phyloP scores from a whole-genome alignment of 1,140 invertebrate species.

The Diorhabda carinulata region DNA sequence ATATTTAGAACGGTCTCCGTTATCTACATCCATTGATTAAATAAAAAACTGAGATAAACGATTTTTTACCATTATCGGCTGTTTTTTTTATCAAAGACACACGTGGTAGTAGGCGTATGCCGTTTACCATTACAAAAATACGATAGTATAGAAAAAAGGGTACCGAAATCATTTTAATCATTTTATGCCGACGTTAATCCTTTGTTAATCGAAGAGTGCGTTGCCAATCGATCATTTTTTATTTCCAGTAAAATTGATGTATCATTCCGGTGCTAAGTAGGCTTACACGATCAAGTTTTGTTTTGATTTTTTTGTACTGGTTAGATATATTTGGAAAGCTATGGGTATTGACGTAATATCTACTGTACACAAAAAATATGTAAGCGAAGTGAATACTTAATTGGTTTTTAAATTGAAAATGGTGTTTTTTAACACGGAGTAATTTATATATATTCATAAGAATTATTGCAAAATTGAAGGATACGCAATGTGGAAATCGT shows the following conservation, averaged over 20 bases:
- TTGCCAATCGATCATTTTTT: conserved; percentile 48
- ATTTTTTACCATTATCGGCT: conserved; percentile 34
- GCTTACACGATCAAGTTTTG: not conserved
- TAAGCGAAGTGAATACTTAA: too few relatives aligned
- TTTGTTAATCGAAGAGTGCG: conserved; percentile 46
- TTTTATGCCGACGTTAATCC: conserved; percentile 38
- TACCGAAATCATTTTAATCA: conserved; percentile 21
- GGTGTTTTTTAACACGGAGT: too few relatives aligned
- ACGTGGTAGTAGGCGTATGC: conserved; percentile 38
- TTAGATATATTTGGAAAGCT: too few relatives aligned
- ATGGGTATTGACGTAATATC: too few relatives aligned
- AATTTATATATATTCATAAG: too few relatives aligned
- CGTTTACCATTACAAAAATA: conserved; percentile 46
- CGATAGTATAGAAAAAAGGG: conserved; percentile 25
- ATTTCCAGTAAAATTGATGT: conserved; percentile 44
- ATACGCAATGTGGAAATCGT: too few relatives aligned
- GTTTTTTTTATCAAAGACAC: conserved; percentile 28
- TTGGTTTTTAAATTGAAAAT: too few relatives aligned
- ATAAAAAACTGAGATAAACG: not conserved
- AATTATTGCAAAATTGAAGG: too few relatives aligned
- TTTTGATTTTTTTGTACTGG: not conserved
- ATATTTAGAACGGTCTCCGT: too few relatives aligned
- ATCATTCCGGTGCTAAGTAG: conserved; percentile 35
- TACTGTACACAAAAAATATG: too few relatives aligned
- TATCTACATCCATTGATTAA: not conserved